These are phyloP conservation scores for Amphiprion ocellaris DNA, from an alignment of 2,113 vertebrate genomes.

Conservation along the genomic window DNA sequence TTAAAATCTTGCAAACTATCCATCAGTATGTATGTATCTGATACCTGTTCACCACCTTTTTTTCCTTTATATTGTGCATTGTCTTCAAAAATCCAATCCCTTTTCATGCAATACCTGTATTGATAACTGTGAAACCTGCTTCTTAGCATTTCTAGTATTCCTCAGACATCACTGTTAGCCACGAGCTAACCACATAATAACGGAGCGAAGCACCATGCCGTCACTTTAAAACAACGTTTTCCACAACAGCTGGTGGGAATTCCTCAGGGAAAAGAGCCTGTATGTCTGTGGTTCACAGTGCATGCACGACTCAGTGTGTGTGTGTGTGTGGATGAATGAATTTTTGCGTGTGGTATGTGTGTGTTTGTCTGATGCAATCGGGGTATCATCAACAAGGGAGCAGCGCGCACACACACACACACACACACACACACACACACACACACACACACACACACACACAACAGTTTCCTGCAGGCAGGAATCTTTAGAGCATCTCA, in stretches of 20 bases:
- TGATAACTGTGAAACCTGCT: not conserved
- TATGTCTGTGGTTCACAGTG: conserved; percentile 24
- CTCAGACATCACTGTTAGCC: conserved; percentile 15
- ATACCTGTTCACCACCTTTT: no score
- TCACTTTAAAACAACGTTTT: conserved; percentile 43
- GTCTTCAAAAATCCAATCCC: not conserved
- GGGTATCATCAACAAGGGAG: conserved; percentile 47
- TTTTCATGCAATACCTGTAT: not conserved
- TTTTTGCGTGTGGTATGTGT: conserved; percentile 17
- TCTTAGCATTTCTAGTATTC: not conserved
- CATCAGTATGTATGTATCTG: no score
- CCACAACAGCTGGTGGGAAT: conserved; percentile 42
- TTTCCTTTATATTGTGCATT: no score
- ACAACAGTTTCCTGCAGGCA: conserved; percentile 36
- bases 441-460: not conserved
- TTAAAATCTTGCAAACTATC: no score
- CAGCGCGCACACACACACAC: conserved; percentile 1
- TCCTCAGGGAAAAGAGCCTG: conserved; percentile 34
- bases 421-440: not conserved
- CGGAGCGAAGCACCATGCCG: conserved; percentile 1
- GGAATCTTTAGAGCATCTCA: conserved; percentile 44
- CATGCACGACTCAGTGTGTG: not conserved
- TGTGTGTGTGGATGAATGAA: conserved; percentile 14
- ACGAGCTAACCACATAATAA: conserved; percentile 27
- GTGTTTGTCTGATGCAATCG: conserved; percentile 53